Base-by-base conservation (phyloP, 2,113 vertebrate species). In the Phasianus colchicus region DNA sequence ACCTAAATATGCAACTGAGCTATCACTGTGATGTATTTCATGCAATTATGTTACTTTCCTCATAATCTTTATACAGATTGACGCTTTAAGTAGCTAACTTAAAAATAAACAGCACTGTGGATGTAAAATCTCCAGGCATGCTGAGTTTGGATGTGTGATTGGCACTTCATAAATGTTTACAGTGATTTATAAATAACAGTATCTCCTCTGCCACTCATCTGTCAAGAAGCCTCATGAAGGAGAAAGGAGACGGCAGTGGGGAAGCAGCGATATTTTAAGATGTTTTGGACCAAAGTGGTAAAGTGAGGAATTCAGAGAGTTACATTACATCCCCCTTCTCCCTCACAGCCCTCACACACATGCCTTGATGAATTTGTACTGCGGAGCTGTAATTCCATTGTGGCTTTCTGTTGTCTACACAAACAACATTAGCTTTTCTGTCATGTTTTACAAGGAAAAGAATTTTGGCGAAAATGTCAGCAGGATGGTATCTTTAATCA, bases 371-470 rank as follows among this genome's bases (percentile, higher is more conserved):
- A 81, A 93, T 83, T 75, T 81, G 63, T 0, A 10, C 83, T 91
- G 70, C 9, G 47, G 83, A 92, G 83, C 52, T 72, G 8, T 94
- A 95, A 95, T 92, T 90, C 61, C 76, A 93, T 94, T 95, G 93
- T 86, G 93, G 93, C 75, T 96, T 95, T 92, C 21, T 95, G 57
- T 95, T 83, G 85, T 95, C 89, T 91, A 83, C 94, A 86, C 96
- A 91, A 92, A 95, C 81, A 71, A 63, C 70, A 87, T 93, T 91
- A 92, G 91, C 65, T 86, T 91, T 90, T 86, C 88, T 94, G 88
- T 77, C 91, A 69, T 86, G 73, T 91, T 93, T 95, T 90, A 86
- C 89, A 86, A 81, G 29, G 76, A 72, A 88, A 93, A 96, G 92
- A 91, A 45, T 8, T 71, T 88, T 72, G 83, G 89, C 3, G 38